Base-by-base conservation (phyloP, 2,888 invertebrate genomes). In the Fabriciana adippe region DNA sequence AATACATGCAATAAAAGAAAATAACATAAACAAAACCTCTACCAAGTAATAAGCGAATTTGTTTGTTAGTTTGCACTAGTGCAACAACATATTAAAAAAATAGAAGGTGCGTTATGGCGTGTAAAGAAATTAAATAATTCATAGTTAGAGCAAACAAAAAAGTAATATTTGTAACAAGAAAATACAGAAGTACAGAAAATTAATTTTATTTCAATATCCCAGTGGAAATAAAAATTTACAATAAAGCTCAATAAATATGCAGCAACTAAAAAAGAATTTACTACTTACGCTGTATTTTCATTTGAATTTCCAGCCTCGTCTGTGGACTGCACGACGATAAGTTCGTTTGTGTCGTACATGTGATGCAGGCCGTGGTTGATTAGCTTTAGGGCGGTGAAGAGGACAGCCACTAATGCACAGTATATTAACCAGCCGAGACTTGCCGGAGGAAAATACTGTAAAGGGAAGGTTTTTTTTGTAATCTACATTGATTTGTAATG, bases 261-360 rank as follows among this genome's bases (percentile, higher is more conserved):
- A 41, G 35, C 35, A 41, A 41, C 8, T 41, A 11, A 57, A 26
- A 55, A n/a, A 64, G 31, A n/a, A 57, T 48, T 15, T n/a, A 26
- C 21, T 83, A 84, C 90, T 90, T 80, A 95, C 93, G 80, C 92
- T 79, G 90, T 92, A 62, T 81, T 88, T 31, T 89, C 85, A 72
- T 84, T 82, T 47, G 83, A 78, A 60, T 84, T 91, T 75, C 93
- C 85, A 74, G 94, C 88, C 93, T 95, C 88, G 83, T 93, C 86
- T n/a, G 83, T 79, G 0, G 87, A 84, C 60, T 88, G 89, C 51
- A 91, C 82, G 11, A 91, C 76, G 41, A 96, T 94, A 82, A 96
- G 96, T 87, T 98, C 98, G n/a, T 96, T 96, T 15, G 97, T 97
- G 89, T 99, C 99, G 88, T 98, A 99, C 93, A 99, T 96, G 78